Evolutionary conservation across 2,797 vertebrate genomes (phyloP), one percentile per base, ranked within the genome.

Genomic region (Hoplostethus atlanticus): DNA sequence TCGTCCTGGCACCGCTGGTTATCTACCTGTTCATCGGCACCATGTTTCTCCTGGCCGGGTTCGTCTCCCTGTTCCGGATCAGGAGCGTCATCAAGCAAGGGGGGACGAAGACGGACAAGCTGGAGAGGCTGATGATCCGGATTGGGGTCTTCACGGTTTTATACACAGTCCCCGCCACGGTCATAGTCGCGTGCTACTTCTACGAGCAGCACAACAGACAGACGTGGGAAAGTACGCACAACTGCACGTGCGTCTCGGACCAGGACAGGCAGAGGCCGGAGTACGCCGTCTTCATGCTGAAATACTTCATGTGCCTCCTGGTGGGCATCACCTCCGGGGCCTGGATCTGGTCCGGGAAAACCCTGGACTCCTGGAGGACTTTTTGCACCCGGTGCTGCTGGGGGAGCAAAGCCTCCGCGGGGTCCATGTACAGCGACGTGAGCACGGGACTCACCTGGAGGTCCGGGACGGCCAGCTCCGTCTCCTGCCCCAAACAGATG

Each of bases 321-420:
- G 97, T 97, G 79, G 97, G 97, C 84, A 98, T 98, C 94, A 97
- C 97, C 1, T 98, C 97, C 0, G 97, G 97, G 0, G 95, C 96
- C 25, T 98, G 97, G 97, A 94, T 98, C 84, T 98, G 97, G 97
- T 98, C 97, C 0, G 96, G 97, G 9, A 98, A 98, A 80, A 98
- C 97, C 0, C 68, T 98, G 0, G 97, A 98, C 71, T 97, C 97
- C 12, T 98, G 97, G 97, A 92, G 96, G 74, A 95, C 94, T 3
- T 94, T 98, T 2, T 97, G 96, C 90, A 96, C 96, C 54, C 96
- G 96, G n/a, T 98, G 97, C 92, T 97, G 96, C 92, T 97, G 96
- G 96, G 94, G 95, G 51, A 95, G 95, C 71, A 98, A 98, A 85
- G 94, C 95, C n/a, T 92, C 96, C 0, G 13, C 91, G 1, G 96